A percentile compares a stretch with the other conserved stretches of the same genome.
phyloP scores from a whole-genome alignment of 2,113 vertebrate species.

The Polypterus senegalus region DNA sequence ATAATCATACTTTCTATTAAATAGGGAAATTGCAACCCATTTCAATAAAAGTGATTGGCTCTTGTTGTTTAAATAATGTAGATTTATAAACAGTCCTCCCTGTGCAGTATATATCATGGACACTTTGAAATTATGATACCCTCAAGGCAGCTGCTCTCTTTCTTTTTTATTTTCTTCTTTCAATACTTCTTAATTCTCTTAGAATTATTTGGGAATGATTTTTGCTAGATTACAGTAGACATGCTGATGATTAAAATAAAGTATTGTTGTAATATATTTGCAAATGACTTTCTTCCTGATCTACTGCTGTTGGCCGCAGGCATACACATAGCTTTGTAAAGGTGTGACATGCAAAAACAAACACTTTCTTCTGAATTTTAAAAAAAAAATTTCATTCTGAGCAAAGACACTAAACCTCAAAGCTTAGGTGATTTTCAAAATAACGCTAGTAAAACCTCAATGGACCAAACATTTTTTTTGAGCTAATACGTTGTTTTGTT shows the following conservation, averaged over 20 bases:
- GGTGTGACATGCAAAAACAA: too few relatives aligned
- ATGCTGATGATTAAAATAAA: constrained; percentile 32
- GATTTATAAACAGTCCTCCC: constrained; percentile 26
- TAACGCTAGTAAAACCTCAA: too few relatives aligned
- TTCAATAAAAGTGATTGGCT: constrained; percentile 71
- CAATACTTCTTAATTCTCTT: constrained; percentile 53
- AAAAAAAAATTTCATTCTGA: too few relatives aligned
- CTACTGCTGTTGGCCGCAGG: background rate
- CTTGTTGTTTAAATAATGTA: constrained; percentile 61
- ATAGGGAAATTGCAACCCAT: constrained; percentile 64
- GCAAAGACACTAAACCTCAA: too few relatives aligned
- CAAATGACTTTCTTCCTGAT: constrained; percentile 3
- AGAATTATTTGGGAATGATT: constrained; percentile 51
- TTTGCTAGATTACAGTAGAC: constrained; percentile 25
- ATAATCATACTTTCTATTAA: constrained; percentile 58
- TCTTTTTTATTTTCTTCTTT: constrained; percentile 29
- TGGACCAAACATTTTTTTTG: too few relatives aligned
- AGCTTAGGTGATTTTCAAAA: too few relatives aligned
- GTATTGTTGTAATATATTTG: constrained; percentile 6
- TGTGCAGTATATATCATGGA: constrained; percentile 39
- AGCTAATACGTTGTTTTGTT: too few relatives aligned
- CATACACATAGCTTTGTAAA: too few relatives aligned
- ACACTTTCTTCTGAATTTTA: too few relatives aligned
- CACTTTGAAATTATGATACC: constrained; percentile 61
- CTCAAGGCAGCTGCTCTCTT: constrained; percentile 40